Conservation (phyloP, 2,797 vertebrate genomes). For the Tenualosa ilisha region DNA sequence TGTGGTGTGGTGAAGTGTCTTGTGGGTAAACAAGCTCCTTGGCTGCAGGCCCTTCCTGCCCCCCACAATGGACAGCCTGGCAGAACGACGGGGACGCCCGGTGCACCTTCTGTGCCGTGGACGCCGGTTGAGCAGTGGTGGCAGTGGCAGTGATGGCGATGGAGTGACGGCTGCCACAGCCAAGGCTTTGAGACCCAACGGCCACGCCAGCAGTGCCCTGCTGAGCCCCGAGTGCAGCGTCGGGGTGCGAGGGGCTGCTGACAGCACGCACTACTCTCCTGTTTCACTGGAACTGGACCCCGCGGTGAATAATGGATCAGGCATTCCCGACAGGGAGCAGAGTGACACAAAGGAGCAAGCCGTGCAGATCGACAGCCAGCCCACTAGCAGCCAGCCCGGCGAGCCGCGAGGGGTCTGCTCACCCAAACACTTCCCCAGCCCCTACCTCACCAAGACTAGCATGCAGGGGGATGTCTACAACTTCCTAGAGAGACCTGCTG, state of each 20-base stretch:
- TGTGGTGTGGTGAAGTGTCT: not conserved
- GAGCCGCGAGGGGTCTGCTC: slow-evolving; percentile 27
- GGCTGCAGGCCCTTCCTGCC: not conserved
- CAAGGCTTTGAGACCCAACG: slow-evolving; percentile 63
- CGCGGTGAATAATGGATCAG: slow-evolving; percentile 76
- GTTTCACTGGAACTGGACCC: slow-evolving; percentile 78
- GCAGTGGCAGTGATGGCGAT: not conserved
- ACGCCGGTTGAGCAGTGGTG: slow-evolving; percentile 50
- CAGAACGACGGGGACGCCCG: slow-evolving; percentile 63
- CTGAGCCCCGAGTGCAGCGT: slow-evolving; percentile 44
- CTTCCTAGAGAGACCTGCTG: slow-evolving; percentile 90
- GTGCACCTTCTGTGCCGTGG: slow-evolving; percentile 65
- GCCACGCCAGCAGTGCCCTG: slow-evolving; percentile 57
- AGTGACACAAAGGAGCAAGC: slow-evolving; percentile 66
- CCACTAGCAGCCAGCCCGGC: slow-evolving; percentile 59
- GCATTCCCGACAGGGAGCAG: slow-evolving; percentile 59
- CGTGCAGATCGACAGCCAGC: slow-evolving; percentile 58
- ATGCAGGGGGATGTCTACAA: slow-evolving; percentile 91
- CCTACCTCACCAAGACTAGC: slow-evolving; percentile 80
- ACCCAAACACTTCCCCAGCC: slow-evolving; percentile 73
- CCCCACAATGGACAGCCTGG: slow-evolving; percentile 48
- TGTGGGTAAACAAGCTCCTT: not conserved
- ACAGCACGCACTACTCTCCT: slow-evolving; percentile 71
- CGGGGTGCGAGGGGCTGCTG: slow-evolving; percentile 51
- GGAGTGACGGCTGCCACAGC: slow-evolving; percentile 53